Evolutionary conservation across 2,113 vertebrate genomes (phyloP), one percentile per base, ranked within the genome.

Genomic region (Cynoglossus semilaevis): DNA sequence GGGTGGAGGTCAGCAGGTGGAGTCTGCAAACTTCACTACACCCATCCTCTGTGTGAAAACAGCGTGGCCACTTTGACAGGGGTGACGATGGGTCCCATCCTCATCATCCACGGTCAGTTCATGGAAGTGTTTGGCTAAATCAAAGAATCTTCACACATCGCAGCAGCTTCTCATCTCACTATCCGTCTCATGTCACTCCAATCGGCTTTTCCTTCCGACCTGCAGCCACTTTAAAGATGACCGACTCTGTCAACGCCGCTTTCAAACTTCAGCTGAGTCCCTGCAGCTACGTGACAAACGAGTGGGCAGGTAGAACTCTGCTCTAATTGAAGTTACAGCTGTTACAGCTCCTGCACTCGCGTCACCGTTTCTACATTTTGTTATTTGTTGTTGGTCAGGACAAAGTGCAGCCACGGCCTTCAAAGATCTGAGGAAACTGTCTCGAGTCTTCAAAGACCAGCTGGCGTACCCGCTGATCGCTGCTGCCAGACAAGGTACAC

Each of bases 381-480:
- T 9, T 15, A 16, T 9, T 51, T 15, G 38, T 47, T 9, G 15
- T 41, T 22, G 2, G 9, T 15, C 60, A 96, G 94, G 86, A 40
- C 86, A 85, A 70, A 86, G 89, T 18, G 92, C 90, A 10, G 88
- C 90, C 0, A 79, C 77, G 1, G 85, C 91, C 15, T 98, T 93
- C 80, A 95, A 75, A 85, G 91, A 94, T 34, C 90, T 99, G 65
- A 90, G 82, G 72, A 97, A 94, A 78, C 84, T 98, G 40, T 98
- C 95, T 1, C 91, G 93, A 7, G 77, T 94, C 61, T 94, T 97
- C 85, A 99, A 97, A 84, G 97, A 99, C 80, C 93, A 96, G 78
- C 78, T 98, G 74, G 93, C 93, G 4, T 96, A 97, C 50, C 94
- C 95, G 40, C 90, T 98, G 63, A 92, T 99, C 51, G 94, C 96